phyloP scores from a whole-genome alignment of 2,113 vertebrate genomes.

The Dromas ardeola region DNA sequence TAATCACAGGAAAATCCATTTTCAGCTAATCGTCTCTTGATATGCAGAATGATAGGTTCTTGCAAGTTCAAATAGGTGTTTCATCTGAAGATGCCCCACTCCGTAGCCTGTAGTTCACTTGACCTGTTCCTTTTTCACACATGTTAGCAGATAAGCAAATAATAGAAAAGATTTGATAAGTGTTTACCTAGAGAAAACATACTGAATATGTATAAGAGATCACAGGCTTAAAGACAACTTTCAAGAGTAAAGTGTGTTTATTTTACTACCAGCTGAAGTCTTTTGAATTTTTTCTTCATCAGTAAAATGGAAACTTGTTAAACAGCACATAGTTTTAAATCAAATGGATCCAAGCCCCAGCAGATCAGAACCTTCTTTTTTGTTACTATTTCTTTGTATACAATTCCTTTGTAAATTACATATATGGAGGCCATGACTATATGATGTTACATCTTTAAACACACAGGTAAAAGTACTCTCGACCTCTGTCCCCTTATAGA shows the following conservation, averaged over 20 bases:
- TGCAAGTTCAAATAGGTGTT: not conserved
- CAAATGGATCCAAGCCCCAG: not conserved
- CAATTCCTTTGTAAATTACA: not conserved
- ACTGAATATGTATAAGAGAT: not conserved
- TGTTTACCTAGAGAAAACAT: not conserved
- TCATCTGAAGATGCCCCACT: not conserved
- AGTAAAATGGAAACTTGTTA: not conserved
- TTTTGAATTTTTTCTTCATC: not conserved
- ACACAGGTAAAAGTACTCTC: accelerated
- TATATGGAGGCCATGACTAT: accelerated
- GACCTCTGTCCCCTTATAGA: too few species aligned
- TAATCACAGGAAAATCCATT: constrained; percentile 19
- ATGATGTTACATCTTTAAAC: not conserved
- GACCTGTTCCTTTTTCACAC: not conserved
- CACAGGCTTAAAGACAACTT: not conserved
- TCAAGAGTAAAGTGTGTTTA: not conserved
- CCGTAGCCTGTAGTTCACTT: not conserved
- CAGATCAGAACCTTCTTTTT: not conserved
- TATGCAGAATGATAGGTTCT: not conserved
- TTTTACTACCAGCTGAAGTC: not conserved
- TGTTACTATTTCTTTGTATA: not conserved
- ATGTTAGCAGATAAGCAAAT: not conserved
- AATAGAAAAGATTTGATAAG: not conserved
- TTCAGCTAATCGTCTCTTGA: constrained; percentile 5
- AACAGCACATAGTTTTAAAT: not conserved